Conservation (phyloP, 2,888 invertebrate species). For the Malacosoma neustria region DNA sequence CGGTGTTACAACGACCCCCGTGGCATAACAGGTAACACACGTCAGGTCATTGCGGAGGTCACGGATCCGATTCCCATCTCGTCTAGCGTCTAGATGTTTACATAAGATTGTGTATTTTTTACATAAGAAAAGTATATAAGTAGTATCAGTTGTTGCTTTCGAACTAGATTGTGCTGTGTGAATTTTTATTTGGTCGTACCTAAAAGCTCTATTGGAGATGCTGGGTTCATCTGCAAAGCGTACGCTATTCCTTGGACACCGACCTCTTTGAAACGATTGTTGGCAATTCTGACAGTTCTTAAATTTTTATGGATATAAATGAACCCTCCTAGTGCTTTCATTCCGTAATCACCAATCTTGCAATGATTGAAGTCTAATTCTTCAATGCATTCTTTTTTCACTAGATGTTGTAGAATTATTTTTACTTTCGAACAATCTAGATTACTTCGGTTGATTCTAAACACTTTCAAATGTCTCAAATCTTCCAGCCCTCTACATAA, state of each 20-base stretch:
- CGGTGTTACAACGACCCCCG: no score
- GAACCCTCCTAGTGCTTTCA: slow-evolving; percentile 77
- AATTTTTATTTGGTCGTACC: slow-evolving; percentile 28
- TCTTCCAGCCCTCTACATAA: slow-evolving; percentile 68
- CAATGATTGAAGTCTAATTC: slow-evolving; percentile 80
- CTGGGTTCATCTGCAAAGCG: slow-evolving; percentile 63
- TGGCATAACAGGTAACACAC: no score
- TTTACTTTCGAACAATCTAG: slow-evolving; percentile 76
- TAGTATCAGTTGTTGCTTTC: no score
- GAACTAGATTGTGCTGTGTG: no score
- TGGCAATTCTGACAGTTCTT: slow-evolving; percentile 63
- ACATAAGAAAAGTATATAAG: no score
- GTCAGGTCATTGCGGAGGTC: no score
- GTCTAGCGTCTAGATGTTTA: no score
- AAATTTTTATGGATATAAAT: slow-evolving; percentile 60
- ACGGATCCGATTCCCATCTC: no score
- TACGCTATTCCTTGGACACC: slow-evolving; percentile 73
- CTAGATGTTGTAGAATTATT: slow-evolving; percentile 68
- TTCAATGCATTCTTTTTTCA: slow-evolving; percentile 64
- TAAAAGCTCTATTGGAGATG: slow-evolving; percentile 58
- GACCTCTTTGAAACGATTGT: slow-evolving; percentile 69
- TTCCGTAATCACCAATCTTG: slow-evolving; percentile 76
- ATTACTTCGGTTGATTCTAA: slow-evolving; percentile 76
- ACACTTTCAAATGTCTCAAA: slow-evolving; percentile 58
- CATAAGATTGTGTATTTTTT: no score